Base-by-base conservation (phyloP, 2,113 vertebrate species). In the Podarcis cretensis region DNA sequence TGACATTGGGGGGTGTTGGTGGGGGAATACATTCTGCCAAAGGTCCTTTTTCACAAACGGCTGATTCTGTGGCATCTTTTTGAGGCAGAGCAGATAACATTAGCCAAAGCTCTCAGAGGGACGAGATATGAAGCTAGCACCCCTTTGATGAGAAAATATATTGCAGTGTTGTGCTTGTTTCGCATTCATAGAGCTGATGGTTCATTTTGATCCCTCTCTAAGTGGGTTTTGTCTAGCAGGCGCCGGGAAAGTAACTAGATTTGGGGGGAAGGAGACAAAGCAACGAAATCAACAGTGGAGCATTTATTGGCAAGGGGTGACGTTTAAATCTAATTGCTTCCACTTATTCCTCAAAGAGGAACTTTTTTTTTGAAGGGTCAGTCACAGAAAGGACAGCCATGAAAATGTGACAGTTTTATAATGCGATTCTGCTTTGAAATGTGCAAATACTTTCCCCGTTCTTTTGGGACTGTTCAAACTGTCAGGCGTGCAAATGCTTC, bases 241-340 rank as follows among this genome's bases (percentile, higher is more conserved):
- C n/a, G 2, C 43, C 48, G 65, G 40, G 84, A 78, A 89, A 81
- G 73, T 84, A 89, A 89, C 87, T 89, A 78, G 74, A 78, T 89
- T 84, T 84, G 74, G 63, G 83, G 81, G 81, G 48, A 69, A 69
- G 74, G 20, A 89, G 63, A 30, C 81, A 69, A 77, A 74, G 30
- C 81, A 78, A 78, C 27, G n/a, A 78, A 81, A 84, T 73, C 40
- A 89, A 78, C n/a, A 57, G 40, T 37, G 37, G 87, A 37, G 81
- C 69, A 84, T 40, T 84, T 83, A 84, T 84, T 89, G 87, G 73
- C 63, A 89, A 78, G n/a, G 74, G 21, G 14, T 69, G 74, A 89
- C 8, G n/a, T 84, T 84, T 66, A 84, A 89, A 89, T 89, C 81
- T 89, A 89, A 89, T 89, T 89, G 81, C 71, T 89, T 89, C 81